phyloP scores from a whole-genome alignment of 2,888 invertebrate genomes.

The Agrotis segetum region DNA sequence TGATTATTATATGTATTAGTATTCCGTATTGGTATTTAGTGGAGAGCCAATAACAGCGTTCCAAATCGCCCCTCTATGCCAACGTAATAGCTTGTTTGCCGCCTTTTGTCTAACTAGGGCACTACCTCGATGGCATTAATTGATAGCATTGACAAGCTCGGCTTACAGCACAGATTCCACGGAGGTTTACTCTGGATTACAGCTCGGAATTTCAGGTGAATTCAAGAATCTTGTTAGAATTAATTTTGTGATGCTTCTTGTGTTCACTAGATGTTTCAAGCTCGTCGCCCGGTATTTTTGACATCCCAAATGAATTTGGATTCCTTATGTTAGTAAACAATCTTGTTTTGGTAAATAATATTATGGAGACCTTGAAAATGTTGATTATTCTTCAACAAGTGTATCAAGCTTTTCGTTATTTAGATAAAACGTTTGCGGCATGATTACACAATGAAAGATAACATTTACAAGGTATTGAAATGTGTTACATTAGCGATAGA shows the following conservation, averaged over 20 bases:
- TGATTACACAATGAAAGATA: constrained; percentile 36
- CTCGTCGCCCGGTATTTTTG: constrained; percentile 24
- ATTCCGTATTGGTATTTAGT: constrained; percentile 68
- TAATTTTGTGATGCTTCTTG: constrained; percentile 49
- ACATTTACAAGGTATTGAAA: constrained; percentile 32
- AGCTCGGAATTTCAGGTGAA: constrained; percentile 65
- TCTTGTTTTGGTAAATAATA: constrained; percentile 46
- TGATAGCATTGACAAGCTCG: constrained; percentile 83
- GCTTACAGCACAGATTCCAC: constrained; percentile 72
- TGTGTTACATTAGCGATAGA: constrained; percentile 38
- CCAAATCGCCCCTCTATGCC: constrained; percentile 72
- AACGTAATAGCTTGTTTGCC: constrained; percentile 77
- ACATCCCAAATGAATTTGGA: constrained; percentile 28
- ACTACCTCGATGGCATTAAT: constrained; percentile 83
- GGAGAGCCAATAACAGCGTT: constrained; percentile 70
- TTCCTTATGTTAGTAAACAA: constrained; percentile 45
- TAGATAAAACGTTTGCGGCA: constrained; percentile 30
- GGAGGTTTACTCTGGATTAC: constrained; percentile 61
- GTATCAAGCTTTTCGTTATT: constrained; percentile 35
- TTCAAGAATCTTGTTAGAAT: constrained; percentile 58
- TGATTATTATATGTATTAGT: constrained; percentile 33
- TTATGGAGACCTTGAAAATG: constrained; percentile 44
- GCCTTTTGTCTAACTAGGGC: constrained; percentile 84
- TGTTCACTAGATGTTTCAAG: constrained; percentile 34
- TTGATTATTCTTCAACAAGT: constrained; percentile 38